These are phyloP conservation scores for Thunnus albacares DNA, from an alignment of 2,797 vertebrate species.

Conservation along the genomic window DNA sequence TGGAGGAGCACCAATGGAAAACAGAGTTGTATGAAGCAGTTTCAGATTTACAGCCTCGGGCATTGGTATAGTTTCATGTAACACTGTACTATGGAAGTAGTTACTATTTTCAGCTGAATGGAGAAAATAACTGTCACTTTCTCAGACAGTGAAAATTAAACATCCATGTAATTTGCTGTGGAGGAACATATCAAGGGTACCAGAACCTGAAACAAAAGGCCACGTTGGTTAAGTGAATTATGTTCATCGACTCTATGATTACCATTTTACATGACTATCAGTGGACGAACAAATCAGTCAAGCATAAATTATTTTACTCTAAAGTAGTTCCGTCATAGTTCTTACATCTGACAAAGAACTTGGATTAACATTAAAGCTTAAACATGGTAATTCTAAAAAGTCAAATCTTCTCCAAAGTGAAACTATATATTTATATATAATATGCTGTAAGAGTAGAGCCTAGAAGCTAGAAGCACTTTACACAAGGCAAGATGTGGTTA, in stretches of 20 bases:
- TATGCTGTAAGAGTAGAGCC: too few species aligned
- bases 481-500: too few species aligned
- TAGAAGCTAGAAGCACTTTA: too few species aligned
- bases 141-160: constrained; percentile 25
- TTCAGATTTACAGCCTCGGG: constrained; percentile 42
- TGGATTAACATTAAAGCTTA: too few species aligned
- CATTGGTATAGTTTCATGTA: constrained; percentile 59
- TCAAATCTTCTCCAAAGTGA: too few species aligned
- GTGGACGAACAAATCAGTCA: constrained; percentile 30
- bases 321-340: neutral
- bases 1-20: constrained; percentile 16
- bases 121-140: constrained; percentile 9
- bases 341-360: neutral
- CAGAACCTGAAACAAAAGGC: neutral
- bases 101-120: constrained; percentile 41
- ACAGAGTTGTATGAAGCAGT: constrained; percentile 41
- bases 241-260: constrained; percentile 25
- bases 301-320: neutral
- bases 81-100: constrained; percentile 41
- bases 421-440: too few species aligned
- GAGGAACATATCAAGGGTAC: neutral
- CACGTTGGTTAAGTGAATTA: neutral
- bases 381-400: too few species aligned
- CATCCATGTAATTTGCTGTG: neutral
- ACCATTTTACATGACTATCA: constrained; percentile 29